phyloP scores from a whole-genome alignment of 2,113 vertebrate genomes.

The Gavialis gangeticus region DNA sequence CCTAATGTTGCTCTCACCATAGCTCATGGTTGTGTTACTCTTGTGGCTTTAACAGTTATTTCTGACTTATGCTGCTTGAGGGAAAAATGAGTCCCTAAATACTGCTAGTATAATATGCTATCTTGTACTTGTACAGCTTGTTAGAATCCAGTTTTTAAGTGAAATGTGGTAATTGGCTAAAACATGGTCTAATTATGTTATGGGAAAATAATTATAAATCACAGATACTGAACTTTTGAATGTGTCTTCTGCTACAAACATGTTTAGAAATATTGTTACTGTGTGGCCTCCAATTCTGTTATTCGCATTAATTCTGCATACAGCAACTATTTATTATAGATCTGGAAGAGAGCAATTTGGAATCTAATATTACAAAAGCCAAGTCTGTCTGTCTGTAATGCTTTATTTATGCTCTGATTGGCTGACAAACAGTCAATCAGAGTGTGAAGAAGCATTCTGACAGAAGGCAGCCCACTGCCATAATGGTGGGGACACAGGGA shows the following conservation, averaged over 20 bases:
- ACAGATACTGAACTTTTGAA: not conserved
- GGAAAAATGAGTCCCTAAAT: not conserved
- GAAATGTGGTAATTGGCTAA: not conserved
- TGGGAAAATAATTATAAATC: not conserved
- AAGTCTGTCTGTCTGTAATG: too few relatives aligned
- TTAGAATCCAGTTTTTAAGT: not conserved
- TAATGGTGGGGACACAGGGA: too few relatives aligned
- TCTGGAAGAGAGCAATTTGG: not conserved
- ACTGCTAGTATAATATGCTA: not conserved
- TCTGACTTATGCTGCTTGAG: not conserved
- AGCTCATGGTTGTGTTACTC: not conserved
- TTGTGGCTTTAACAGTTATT: not conserved
- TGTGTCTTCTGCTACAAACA: not conserved
- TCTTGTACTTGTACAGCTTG: not conserved
- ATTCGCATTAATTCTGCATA: not conserved
- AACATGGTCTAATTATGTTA: not conserved
- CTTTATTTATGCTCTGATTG: too few relatives aligned
- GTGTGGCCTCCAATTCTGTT: not conserved
- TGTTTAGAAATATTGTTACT: not conserved
- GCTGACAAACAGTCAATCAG: too few relatives aligned
- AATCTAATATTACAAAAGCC: too few relatives aligned
- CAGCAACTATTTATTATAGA: not conserved
- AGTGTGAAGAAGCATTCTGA: too few relatives aligned
- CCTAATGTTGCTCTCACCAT: not conserved
- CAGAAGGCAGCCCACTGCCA: too few relatives aligned